These are phyloP conservation scores for Gephyroberyx darwinii DNA, from an alignment of 2,797 vertebrate genomes.

Conservation along the genomic window DNA sequence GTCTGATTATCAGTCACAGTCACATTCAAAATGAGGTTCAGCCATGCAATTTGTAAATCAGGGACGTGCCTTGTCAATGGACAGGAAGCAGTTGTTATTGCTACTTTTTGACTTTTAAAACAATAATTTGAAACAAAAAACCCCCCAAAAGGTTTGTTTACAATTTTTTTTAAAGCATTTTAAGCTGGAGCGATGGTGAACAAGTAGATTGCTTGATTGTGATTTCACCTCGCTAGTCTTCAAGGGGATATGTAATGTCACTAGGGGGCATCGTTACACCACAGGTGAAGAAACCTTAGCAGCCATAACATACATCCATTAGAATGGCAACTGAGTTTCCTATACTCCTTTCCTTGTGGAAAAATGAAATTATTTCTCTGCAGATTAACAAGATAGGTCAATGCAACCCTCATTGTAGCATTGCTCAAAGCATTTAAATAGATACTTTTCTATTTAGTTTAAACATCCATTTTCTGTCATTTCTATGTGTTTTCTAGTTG, in stretches of 20 bases:
- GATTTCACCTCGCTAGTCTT: slow-evolving; percentile 29
- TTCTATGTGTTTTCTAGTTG: neutral
- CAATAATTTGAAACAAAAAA: neutral
- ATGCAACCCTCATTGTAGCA: neutral
- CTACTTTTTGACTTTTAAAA: too few relatives aligned
- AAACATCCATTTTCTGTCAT: neutral
- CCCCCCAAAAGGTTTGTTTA: too few relatives aligned
- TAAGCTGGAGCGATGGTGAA: slow-evolving; percentile 4
- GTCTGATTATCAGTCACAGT: slow-evolving; percentile 10
- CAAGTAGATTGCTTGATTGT: slow-evolving; percentile 26
- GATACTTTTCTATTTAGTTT: slow-evolving; percentile 3
- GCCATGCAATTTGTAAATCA: neutral
- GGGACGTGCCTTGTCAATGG: too few relatives aligned
- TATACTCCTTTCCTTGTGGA: slow-evolving; percentile 10
- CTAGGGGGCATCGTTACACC: slow-evolving; percentile 81
- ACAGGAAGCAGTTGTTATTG: too few relatives aligned
- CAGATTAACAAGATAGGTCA: slow-evolving; percentile 30
- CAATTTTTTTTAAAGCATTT: neutral
- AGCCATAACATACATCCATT: slow-evolving; percentile 58
- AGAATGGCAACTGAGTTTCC: slow-evolving; percentile 68
- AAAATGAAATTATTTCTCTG: slow-evolving; percentile 24
- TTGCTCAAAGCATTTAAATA: neutral
- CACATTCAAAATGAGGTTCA: neutral
- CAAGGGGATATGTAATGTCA: slow-evolving; percentile 59
- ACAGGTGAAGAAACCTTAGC: slow-evolving; percentile 49